phyloP scores from a whole-genome alignment of 2,113 vertebrate genomes.

The Etheostoma cragini region DNA sequence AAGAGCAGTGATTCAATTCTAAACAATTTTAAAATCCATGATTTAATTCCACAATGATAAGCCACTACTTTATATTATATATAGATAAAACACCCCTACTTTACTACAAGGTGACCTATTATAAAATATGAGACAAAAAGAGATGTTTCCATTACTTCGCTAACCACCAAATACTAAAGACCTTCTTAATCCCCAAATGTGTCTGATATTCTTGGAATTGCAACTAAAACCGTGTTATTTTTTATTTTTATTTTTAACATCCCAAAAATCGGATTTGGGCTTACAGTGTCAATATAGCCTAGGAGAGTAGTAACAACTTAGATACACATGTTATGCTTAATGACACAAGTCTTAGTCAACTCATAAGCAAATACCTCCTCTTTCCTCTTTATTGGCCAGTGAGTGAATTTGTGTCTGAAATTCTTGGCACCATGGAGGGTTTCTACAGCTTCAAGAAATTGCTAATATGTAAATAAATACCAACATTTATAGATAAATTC shows the following conservation, averaged over 20 bases:
- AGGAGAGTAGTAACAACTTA: background rate
- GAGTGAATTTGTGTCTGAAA: slow-evolving; percentile 8
- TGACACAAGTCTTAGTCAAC: background rate
- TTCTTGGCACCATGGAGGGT: slow-evolving; percentile 5
- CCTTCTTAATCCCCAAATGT: background rate
- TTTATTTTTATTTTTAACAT: background rate
- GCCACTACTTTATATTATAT: background rate
- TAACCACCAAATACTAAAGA: background rate
- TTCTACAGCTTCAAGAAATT: background rate
- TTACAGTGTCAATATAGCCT: background rate
- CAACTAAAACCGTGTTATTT: background rate
- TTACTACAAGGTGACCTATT: background rate
- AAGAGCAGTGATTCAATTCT: background rate
- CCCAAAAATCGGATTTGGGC: background rate
- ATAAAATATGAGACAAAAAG: background rate
- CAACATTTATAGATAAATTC: background rate
- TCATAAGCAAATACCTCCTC: background rate
- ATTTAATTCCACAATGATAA: background rate
- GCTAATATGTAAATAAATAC: background rate
- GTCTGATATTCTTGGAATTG: background rate
- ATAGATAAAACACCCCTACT: background rate
- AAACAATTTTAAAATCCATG: background rate
- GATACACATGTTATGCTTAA: background rate
- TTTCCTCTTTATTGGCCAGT: background rate
- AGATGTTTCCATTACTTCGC: background rate